Percentiles rank a stretch among this genome's conserved stretches.
phyloP scores from a whole-genome alignment of 2,888 invertebrate genomes.

The Agonum fuliginosum region DNA sequence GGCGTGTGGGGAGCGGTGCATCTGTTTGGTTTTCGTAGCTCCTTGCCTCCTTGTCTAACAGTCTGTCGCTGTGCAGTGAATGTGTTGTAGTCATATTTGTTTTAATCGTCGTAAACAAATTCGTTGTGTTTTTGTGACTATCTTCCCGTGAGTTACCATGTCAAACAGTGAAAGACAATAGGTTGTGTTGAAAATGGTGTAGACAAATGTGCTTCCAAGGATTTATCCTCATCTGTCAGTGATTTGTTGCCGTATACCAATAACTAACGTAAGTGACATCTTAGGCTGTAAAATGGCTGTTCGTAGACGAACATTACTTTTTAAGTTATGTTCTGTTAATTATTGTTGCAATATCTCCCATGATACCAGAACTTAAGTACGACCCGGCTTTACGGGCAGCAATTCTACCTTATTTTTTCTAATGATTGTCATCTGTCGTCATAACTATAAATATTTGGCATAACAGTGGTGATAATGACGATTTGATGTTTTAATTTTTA shows the following conservation, averaged over 20 bases:
- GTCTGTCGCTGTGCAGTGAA: conserved; percentile 42
- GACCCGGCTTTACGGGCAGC: not conserved
- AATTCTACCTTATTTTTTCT: not conserved
- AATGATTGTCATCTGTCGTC: conserved; percentile 7
- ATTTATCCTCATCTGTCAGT: conserved; percentile 42
- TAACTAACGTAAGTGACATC: conserved; percentile 59
- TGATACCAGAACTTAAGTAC: not conserved
- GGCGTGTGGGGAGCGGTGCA: conserved; percentile 43
- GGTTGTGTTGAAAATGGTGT: conserved; percentile 56
- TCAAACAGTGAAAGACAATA: conserved; percentile 44
- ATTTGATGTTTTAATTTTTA: conserved; percentile 23
- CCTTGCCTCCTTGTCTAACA: conserved; percentile 55
- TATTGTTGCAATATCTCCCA: not conserved
- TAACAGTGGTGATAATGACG: not conserved
- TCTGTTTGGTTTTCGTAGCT: conserved; percentile 40
- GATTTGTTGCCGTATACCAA: conserved; percentile 48
- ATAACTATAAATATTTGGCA: conserved; percentile 9
- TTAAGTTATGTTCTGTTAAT: conserved; percentile 2
- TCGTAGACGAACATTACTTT: conserved; percentile 37
- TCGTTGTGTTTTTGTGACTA: conserved; percentile 50
- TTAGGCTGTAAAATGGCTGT: conserved; percentile 58
- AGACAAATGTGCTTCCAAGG: conserved; percentile 41
- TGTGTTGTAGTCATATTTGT: conserved; percentile 42
- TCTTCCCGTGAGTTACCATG: conserved; percentile 22
- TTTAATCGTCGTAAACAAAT: conserved; percentile 55